A percentile compares a stretch with the other conserved stretches of the same genome.
These are phyloP conservation scores for Cataglyphis cursor DNA, from an alignment of 2,888 invertebrate species.

Conservation along the genomic window DNA sequence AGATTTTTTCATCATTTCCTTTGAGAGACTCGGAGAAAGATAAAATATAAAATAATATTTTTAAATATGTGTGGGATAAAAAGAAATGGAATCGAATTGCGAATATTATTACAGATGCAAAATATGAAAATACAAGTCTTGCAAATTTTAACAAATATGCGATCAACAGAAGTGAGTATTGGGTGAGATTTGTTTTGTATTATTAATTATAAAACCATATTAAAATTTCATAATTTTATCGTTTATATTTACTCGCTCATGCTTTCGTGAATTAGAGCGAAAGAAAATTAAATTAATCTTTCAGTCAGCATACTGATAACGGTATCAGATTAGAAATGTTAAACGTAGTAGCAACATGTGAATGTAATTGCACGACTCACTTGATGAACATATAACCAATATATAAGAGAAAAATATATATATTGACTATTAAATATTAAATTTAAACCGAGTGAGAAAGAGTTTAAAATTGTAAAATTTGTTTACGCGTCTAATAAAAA, in stretches of 20 bases:
- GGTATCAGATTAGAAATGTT: not conserved
- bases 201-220: not conserved
- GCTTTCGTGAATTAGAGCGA: conserved; percentile 18
- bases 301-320: not conserved
- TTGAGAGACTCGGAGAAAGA: not conserved
- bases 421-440: not conserved
- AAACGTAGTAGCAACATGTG: not conserved
- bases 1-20: not conserved
- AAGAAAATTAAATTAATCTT: conserved; percentile 33
- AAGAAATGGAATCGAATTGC: not conserved
- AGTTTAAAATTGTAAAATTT: not conserved
- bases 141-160: not conserved
- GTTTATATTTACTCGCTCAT: not conserved
- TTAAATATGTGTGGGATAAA: not conserved
- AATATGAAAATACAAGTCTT: not conserved
- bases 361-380: not conserved
- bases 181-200: not conserved
- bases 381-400: not conserved
- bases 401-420: not conserved
- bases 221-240: conserved; percentile 14
- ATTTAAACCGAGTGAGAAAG: not conserved
- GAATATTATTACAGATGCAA: not conserved
- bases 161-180: not conserved
- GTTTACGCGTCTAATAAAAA: not conserved
- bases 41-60: conserved; percentile 6